Evolutionary conservation across 2,113 vertebrate genomes (phyloP), one percentile per base, ranked within the genome.

Genomic region (Irena cyanogastra): DNA sequence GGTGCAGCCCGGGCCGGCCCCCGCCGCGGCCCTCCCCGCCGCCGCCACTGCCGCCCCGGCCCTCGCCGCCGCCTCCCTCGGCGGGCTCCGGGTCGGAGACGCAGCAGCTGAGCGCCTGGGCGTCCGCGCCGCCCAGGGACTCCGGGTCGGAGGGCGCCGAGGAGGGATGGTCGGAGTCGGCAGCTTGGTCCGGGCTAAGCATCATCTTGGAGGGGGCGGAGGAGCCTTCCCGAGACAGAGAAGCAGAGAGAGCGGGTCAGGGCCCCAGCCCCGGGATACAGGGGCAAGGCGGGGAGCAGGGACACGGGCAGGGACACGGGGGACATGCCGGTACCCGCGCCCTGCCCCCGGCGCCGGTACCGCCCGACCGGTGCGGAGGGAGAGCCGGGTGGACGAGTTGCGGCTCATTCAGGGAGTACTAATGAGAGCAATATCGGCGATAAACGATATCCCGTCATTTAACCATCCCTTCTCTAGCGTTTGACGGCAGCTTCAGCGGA

Each of bases 121-220:
- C 87, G n/a, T 99, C 98, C 44, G 96, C 85, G 79, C 98, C 98
- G 37, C 98, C 98, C 87, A 99, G 93, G 9, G 98, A 98, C 97
- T 99, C 99, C 60, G 99, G 98, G 94, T 99, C 98, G 10, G 98
- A 97, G 69, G 98, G 98, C 18, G 97, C 97, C 87, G 98, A 99
- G 63, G 97, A 98, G 53, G 97, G 97, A 53, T 98, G 98, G 92
- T 99, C 99, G 37, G 99, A 98, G 97, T 99, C 99, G 13, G 98
- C 96, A 7, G 98, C 97, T 94, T 98, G 98, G 87, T 99, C 98
- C 42, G 98, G 98, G 95, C 98, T 98, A 60, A 99, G 98, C 98
- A 99, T 99, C 99, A 99, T 99, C 96, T 98, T 99, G 96, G 95
- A 66, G 91, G 97, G 96, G 97, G 95, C 65, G 63, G 77, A 89